Base-by-base conservation (phyloP, 1,140 invertebrate genomes). In the Drosophila trapezifrons region DNA sequence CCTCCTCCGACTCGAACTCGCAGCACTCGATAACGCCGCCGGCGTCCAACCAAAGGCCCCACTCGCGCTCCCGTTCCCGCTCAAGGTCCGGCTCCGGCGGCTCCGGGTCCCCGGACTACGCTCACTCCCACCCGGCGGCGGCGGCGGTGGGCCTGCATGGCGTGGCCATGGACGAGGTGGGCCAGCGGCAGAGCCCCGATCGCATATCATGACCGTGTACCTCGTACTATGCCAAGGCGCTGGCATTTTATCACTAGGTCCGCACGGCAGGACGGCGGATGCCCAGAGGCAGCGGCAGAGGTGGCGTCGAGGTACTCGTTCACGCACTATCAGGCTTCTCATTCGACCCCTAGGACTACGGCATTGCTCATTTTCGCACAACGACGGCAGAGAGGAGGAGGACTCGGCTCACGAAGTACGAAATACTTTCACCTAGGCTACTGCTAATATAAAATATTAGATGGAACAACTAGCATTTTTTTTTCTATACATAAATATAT, bases 11-110 rank as follows among this genome's bases (percentile, higher is more conserved):
- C 25, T 91, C 86, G 8, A 87, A 90, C 22, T 90, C 86, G 12
- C 91, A 91, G 62, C 91, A 91, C 29, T 92, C 92, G 12, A 92
- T 91, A 47, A 92, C 93, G 15, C 91, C 92, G 18, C 90, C 89
- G 10, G 79, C 72, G 1, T 58, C 78, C 64, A 80, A 52, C 8
- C 22, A 40, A 86, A 22, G 91, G 86, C 42, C 82, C 56, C 52
- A 49, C 15, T 45, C 75, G 29, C 9, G 51, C 38, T 49, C 51
- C 5, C 74, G 38, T 22, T 56, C 38, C 38, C 72, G 27, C 43
- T 64, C 54, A 6, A 18, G 64, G 12, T 85, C 79, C 4, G 62
- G 65, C 6, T 73, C 80, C 13, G 58, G 71, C 5, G 58, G 75
- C 3, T 87, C 75, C 4, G 58, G 32, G 1, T 80, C 83, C n/a